Conservation (phyloP, 2,888 invertebrate genomes). For the Pimpla rufipes region DNA sequence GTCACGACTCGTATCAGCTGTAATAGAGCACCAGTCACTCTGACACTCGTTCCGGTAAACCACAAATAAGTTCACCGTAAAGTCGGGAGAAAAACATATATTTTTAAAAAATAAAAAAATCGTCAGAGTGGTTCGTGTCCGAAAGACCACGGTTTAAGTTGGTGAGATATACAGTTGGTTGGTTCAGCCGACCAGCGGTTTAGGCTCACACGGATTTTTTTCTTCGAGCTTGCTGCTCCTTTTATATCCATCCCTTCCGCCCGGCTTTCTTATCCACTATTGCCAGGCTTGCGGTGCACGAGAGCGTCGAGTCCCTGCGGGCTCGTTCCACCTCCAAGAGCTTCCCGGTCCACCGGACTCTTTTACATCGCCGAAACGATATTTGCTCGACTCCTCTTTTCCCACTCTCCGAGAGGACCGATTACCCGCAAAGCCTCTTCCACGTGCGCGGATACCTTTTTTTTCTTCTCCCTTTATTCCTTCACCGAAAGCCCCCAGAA, state of each 20-base stretch:
- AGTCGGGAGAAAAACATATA: too few species aligned
- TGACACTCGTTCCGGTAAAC: slow-evolving; percentile 24
- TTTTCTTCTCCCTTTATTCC: neutral
- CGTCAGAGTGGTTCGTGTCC: slow-evolving; percentile 17
- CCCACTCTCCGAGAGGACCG: slow-evolving; percentile 27
- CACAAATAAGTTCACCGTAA: neutral
- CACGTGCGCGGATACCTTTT: slow-evolving; percentile 21
- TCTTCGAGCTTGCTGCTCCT: slow-evolving; percentile 41
- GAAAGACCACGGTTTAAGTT: slow-evolving; percentile 49
- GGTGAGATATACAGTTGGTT: slow-evolving; percentile 45
- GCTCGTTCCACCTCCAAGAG: slow-evolving; percentile 67
- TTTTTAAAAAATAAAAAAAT: too few species aligned
- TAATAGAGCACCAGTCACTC: slow-evolving; percentile 47
- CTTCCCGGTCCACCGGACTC: slow-evolving; percentile 66
- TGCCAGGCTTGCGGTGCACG: slow-evolving; percentile 50
- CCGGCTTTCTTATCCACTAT: slow-evolving; percentile 60
- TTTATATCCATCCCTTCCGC: slow-evolving; percentile 52
- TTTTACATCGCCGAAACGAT: slow-evolving; percentile 68
- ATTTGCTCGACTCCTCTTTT: slow-evolving; percentile 58
- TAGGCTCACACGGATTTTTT: slow-evolving; percentile 55
- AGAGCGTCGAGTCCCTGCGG: slow-evolving; percentile 60
- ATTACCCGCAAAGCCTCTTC: slow-evolving; percentile 43
- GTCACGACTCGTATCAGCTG: slow-evolving; percentile 47
- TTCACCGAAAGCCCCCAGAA: neutral
- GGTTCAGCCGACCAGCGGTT: slow-evolving; percentile 53